These are phyloP conservation scores for Crotophaga sulcirostris DNA, from an alignment of 2,113 vertebrate species.

Conservation along the genomic window DNA sequence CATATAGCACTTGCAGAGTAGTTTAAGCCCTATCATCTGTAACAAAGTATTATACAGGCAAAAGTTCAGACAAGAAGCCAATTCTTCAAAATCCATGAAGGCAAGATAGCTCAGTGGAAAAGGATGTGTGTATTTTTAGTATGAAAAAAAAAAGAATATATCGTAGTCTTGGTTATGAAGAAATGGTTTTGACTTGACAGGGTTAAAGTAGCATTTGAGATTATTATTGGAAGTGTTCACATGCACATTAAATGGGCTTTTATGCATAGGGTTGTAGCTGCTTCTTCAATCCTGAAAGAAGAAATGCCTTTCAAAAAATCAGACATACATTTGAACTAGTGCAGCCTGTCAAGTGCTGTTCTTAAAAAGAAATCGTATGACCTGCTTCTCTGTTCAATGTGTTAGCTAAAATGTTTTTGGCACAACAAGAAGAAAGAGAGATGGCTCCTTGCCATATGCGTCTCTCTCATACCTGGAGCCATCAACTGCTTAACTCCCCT, in stretches of 20 bases:
- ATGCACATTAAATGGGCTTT: neutral
- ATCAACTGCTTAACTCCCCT: neutral
- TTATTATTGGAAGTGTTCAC: neutral
- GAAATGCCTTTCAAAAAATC: neutral
- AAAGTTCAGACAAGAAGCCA: neutral
- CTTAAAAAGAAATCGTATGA: neutral
- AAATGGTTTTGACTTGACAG: neutral
- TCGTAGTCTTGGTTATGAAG: neutral
- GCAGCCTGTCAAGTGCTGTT: conserved; percentile 1
- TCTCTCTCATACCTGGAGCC: neutral
- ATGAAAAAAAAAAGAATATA: neutral
- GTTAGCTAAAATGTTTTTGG: conserved; percentile 18
- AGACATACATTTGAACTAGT: neutral
- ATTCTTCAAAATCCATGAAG: neutral
- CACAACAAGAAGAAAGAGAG: neutral
- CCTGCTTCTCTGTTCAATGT: neutral
- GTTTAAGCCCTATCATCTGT: neutral
- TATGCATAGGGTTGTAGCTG: neutral
- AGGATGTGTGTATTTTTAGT: neutral
- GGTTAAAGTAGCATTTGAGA: neutral
- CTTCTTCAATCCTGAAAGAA: neutral
- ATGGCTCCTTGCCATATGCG: neutral
- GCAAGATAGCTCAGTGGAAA: neutral
- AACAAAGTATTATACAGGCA: neutral
- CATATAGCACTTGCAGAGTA: neutral